Conservation (phyloP, 30 jellyfish, hydroid and myxozoan genomes). For the Rhopilema esculentum region DNA sequence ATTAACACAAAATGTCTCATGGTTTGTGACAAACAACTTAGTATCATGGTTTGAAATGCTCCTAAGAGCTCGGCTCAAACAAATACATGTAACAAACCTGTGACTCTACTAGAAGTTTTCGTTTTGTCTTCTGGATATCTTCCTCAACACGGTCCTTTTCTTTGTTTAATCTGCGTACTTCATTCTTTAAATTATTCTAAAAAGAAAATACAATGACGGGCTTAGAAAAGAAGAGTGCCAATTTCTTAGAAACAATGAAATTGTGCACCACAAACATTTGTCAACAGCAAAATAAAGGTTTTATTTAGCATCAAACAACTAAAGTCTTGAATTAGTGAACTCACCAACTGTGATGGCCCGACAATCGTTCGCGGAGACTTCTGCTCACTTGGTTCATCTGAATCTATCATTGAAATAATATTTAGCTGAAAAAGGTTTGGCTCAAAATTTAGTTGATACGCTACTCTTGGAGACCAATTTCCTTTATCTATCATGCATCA, state of each 20-base stretch:
- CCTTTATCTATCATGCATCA: too few relatives aligned
- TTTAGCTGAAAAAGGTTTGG: too few relatives aligned
- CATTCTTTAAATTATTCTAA: constrained; percentile 76
- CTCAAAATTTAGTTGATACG: too few relatives aligned
- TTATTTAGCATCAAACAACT: too few relatives aligned
- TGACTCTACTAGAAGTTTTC: constrained; percentile 54
- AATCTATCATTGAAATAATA: not conserved
- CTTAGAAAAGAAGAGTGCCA: not conserved
- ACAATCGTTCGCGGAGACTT: constrained; percentile 14
- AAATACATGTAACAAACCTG: constrained; percentile 51
- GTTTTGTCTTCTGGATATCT: constrained; percentile 51
- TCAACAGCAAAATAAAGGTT: too few relatives aligned
- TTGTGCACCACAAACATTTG: not conserved
- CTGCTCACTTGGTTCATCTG: constrained; percentile 16
- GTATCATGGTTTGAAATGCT: too few relatives aligned
- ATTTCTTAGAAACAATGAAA: not conserved
- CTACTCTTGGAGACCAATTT: too few relatives aligned
- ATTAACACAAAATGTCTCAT: too few relatives aligned
- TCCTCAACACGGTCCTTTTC: constrained; percentile 49
- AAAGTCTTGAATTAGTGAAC: not conserved
- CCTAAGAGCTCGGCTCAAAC: not conserved
- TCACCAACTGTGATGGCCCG: constrained; percentile 37
- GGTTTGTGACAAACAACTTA: too few relatives aligned
- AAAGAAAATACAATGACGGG: not conserved
- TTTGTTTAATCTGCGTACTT: constrained; percentile 49